Evolutionary conservation across 2,888 invertebrate species (phyloP), one percentile per base, ranked within the genome.

Genomic region (Drosophila histrio): DNA sequence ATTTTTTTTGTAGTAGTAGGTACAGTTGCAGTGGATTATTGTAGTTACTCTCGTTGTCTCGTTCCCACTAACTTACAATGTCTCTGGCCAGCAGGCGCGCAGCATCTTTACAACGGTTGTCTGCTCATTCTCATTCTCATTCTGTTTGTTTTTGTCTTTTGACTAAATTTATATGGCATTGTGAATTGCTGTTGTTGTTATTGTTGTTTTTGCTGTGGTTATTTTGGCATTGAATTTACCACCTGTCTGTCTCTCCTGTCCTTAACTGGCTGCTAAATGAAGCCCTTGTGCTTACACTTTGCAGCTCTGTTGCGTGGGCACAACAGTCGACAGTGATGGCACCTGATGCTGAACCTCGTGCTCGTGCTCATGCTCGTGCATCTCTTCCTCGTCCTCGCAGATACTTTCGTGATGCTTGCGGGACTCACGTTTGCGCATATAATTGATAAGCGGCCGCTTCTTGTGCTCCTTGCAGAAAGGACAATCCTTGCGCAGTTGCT

Each of bases 391-490:
- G 60, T 93, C 93, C 73, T 93, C 93, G 73, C 92, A 91, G 66
- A 93, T 92, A 73, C 93, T 92, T 53, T 92, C 91, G 74, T 92
- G 91, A 64, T 92, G 91, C 75, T 92, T 92, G n/a, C 92, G 91
- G 17, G 91, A 91, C n/a, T 92, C 91, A 60, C 93, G 93, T 64
- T 91, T 92, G 47, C 75, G 73, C 73, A 73, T 73, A 13, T 73
- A 73, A 53, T 91, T 91, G 2, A 92, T 92, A 3, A 94, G 83
- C 2, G 92, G 92, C 38, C 93, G 91, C 67, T 93, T 92, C 81
- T 93, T 93, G 66, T 92, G 93, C 72, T 93, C 93, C 65, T 92
- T 92, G 82, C 93, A 93, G 61, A 93, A 91, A 11, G 93, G 92
- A 59, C 93, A 93, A 28, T 91, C 90, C 64, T 92, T 92, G 68